Evolutionary conservation across 2,888 invertebrate species (phyloP).

Genomic region (Himalopsyche anomala): DNA sequence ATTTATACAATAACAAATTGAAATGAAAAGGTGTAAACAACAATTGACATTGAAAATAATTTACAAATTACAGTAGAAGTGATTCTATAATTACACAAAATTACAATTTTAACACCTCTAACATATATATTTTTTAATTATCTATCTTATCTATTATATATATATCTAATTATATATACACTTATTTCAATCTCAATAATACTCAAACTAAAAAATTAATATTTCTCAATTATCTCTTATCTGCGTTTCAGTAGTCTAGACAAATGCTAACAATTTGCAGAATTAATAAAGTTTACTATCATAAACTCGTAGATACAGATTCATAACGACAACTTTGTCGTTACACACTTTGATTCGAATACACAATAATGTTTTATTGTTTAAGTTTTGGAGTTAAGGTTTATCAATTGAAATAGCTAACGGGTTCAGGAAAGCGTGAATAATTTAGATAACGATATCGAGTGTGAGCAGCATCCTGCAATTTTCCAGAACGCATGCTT

Average conservation of each 20-base stretch:
- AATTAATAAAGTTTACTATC: not conserved
- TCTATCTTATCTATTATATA: too few relatives aligned
- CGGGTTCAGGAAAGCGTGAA: not conserved
- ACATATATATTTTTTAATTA: too few relatives aligned
- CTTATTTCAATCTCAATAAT: too few relatives aligned
- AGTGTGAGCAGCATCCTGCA: not conserved
- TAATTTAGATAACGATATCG: not conserved
- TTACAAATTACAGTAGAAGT: too few relatives aligned
- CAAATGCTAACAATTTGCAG: slow-evolving; percentile 12
- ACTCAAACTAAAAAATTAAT: too few relatives aligned
- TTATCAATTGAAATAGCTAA: slow-evolving; percentile 19
- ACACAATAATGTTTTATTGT: slow-evolving; percentile 13
- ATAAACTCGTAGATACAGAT: not conserved
- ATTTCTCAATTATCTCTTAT: too few relatives aligned
- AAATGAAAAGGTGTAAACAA: too few relatives aligned
- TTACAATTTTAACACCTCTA: too few relatives aligned
- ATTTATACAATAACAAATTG: too few relatives aligned
- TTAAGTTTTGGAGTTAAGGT: slow-evolving; percentile 1
- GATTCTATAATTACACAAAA: too few relatives aligned
- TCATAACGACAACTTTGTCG: slow-evolving; percentile 18
- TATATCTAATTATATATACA: too few relatives aligned
- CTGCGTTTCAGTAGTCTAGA: not conserved
- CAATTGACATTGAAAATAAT: too few relatives aligned
- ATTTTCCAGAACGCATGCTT: not conserved
- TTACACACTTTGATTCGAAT: slow-evolving; percentile 16